phyloP scores from a whole-genome alignment of 2,113 vertebrate species.

The Echinops telfairi region DNA sequence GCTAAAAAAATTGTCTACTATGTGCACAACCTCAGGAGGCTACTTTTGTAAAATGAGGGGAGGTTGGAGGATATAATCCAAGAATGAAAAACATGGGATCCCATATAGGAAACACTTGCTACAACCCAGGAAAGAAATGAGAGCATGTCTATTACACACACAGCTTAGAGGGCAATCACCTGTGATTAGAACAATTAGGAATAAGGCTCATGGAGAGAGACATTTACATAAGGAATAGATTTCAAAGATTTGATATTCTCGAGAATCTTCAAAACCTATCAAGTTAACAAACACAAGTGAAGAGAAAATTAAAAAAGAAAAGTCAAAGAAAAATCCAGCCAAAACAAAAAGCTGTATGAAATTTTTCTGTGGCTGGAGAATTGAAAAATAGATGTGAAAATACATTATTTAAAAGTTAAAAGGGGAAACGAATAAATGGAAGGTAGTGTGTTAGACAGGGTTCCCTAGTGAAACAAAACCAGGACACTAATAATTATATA shows the following conservation, averaged over 20 bases:
- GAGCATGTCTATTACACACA: background rate
- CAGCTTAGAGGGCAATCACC: background rate
- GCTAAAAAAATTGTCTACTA: background rate
- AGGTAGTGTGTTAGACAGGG: background rate
- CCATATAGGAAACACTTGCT: background rate
- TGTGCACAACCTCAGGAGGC: background rate
- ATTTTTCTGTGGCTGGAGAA: background rate
- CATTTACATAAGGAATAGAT: slow-evolving; percentile 37
- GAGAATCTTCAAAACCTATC: background rate
- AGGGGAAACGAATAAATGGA: background rate
- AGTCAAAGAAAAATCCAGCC: slow-evolving; percentile 9
- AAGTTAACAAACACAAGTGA: background rate
- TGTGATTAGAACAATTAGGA: background rate
- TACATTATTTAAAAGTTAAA: slow-evolving; percentile 44
- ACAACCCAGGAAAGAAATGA: background rate
- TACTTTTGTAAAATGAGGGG: background rate
- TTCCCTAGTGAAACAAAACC: too few relatives aligned
- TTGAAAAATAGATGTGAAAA: slow-evolving; percentile 33
- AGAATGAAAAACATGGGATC: background rate
- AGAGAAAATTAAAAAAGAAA: background rate
- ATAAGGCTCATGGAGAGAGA: background rate
- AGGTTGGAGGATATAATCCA: background rate
- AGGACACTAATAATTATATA: too few relatives aligned
- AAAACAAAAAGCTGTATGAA: background rate
- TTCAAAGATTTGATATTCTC: slow-evolving; percentile 12